Evolutionary conservation across 2,888 invertebrate species (phyloP).

Genomic region (Volucella inanis): DNA sequence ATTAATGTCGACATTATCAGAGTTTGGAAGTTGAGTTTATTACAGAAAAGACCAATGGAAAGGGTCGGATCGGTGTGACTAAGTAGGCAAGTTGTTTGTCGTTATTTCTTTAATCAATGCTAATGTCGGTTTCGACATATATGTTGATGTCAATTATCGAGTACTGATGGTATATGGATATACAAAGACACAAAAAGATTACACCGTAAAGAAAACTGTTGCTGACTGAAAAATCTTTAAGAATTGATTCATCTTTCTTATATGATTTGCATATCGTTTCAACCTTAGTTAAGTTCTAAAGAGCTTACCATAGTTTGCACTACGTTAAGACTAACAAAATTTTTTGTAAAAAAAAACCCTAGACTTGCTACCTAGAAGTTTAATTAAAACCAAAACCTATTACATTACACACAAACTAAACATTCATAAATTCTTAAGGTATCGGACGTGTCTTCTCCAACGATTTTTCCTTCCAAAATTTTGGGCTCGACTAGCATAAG

Average conservation of each 20-base stretch:
- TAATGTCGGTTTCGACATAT: slow-evolving; percentile 43
- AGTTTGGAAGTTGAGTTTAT: slow-evolving; percentile 70
- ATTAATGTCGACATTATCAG: slow-evolving; percentile 70
- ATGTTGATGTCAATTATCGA: slow-evolving; percentile 12
- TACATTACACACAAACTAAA: too few relatives aligned
- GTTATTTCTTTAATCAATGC: slow-evolving; percentile 60
- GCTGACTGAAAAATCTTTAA: not conserved
- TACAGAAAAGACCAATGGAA: slow-evolving; percentile 41
- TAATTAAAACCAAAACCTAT: too few relatives aligned
- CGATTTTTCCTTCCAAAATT: too few relatives aligned
- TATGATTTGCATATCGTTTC: too few relatives aligned
- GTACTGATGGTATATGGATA: not conserved
- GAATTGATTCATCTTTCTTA: not conserved
- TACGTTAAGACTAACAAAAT: too few relatives aligned
- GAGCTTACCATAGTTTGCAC: too few relatives aligned
- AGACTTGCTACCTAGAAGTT: too few relatives aligned
- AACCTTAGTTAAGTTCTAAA: too few relatives aligned
- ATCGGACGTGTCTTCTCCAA: too few relatives aligned
- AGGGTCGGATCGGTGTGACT: not conserved
- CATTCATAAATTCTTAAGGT: too few relatives aligned
- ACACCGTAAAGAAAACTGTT: not conserved
- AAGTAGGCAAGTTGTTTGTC: slow-evolving; percentile 6
- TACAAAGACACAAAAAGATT: not conserved
- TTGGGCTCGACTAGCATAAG: too few relatives aligned
- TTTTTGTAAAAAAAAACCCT: too few relatives aligned